phyloP scores from a whole-genome alignment of 2,888 invertebrate genomes.

The Agriopis aurantiaria region DNA sequence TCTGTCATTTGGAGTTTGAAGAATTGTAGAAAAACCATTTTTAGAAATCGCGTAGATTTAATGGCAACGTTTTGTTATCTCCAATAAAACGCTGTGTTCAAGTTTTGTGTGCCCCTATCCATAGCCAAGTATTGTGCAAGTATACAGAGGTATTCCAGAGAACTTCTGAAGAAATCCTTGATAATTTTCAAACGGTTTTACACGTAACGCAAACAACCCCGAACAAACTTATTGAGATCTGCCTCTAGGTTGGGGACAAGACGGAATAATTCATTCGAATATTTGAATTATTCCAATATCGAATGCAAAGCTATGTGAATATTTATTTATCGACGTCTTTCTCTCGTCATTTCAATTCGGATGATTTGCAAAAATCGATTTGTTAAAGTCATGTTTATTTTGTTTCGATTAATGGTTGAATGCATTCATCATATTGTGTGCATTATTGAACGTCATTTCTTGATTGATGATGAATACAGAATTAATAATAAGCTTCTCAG shows the following conservation, averaged over 20 bases:
- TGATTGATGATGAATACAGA: constrained; percentile 41
- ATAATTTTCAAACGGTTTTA: constrained; percentile 44
- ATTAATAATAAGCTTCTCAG: constrained; percentile 28
- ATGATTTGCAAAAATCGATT: constrained; percentile 41
- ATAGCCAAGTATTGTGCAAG: constrained; percentile 1
- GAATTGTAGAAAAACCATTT: not conserved
- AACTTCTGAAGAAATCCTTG: constrained; percentile 40
- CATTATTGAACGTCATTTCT: constrained; percentile 35
- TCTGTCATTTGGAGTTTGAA: not conserved
- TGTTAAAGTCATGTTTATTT: constrained; percentile 40
- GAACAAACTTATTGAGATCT: constrained; percentile 39
- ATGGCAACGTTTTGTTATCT: not conserved
- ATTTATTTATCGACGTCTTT: constrained; percentile 31
- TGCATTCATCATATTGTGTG: constrained; percentile 31
- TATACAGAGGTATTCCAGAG: constrained; percentile 7
- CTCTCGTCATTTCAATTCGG: constrained; percentile 27
- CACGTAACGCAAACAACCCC: constrained; percentile 40
- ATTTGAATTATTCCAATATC: constrained; percentile 27
- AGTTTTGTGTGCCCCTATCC: constrained; percentile 4
- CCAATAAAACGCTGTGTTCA: not conserved
- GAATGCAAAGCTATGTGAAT: constrained; percentile 16
- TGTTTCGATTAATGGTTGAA: constrained; percentile 36
- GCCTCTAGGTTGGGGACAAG: constrained; percentile 28
- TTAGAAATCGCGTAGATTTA: not conserved
- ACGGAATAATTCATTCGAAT: constrained; percentile 14